Conservation (phyloP, 1,140 invertebrate genomes). For the Cepaea nemoralis region DNA sequence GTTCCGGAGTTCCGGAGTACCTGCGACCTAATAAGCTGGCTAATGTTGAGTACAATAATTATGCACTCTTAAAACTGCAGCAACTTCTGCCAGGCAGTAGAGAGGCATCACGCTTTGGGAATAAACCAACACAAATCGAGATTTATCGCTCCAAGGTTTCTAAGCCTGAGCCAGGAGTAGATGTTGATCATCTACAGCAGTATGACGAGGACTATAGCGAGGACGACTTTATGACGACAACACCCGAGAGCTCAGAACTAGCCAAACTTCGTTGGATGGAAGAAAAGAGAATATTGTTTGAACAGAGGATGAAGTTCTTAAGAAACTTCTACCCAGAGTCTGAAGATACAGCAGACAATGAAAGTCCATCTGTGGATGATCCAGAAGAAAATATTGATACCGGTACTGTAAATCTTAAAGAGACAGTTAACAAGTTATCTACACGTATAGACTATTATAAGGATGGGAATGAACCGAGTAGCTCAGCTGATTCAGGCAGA, state of each 20-base stretch:
- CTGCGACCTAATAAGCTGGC: not conserved
- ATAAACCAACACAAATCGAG: not conserved
- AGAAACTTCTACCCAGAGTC: not conserved
- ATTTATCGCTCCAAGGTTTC: not conserved
- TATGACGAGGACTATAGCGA: not conserved
- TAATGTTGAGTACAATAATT: not conserved
- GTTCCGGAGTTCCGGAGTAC: not conserved
- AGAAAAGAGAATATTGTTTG: constrained; percentile 11
- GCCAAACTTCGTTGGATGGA: constrained; percentile 9
- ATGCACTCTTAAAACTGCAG: not conserved
- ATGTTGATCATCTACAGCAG: not conserved
- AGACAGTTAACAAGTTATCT: not conserved
- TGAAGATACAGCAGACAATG: not conserved
- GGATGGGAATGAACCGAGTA: too few relatives aligned
- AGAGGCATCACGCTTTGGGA: not conserved
- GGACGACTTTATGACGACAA: not conserved
- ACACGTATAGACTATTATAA: not conserved
- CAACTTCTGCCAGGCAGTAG: not conserved
- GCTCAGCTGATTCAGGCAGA: too few relatives aligned
- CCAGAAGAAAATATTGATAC: not conserved
- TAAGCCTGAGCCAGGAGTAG: not conserved
- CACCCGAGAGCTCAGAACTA: not conserved
- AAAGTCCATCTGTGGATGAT: not conserved
- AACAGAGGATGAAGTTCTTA: not conserved
- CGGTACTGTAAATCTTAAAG: not conserved